Base-by-base conservation (phyloP, 2,113 vertebrate genomes). In the Periophthalmus modestus region DNA sequence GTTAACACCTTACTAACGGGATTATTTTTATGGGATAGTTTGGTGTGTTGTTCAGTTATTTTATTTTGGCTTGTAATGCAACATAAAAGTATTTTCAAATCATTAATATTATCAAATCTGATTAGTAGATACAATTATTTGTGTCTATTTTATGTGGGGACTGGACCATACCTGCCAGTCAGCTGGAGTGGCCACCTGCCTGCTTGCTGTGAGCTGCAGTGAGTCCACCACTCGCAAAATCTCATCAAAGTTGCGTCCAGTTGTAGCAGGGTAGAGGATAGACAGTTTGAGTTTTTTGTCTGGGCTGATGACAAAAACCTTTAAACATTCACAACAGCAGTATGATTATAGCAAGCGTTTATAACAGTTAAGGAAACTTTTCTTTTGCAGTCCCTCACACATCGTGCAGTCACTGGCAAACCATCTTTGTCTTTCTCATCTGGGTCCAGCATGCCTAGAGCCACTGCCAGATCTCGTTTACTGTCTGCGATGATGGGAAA, bases 221-320 rank as follows among this genome's bases (percentile, higher is more conserved):
- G 97, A 98, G 79, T 95, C 95, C 23, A 98, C 82, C 62, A 96
- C 97, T 39, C 97, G 89, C 74, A 98, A 86, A 83, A 98, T 96
- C 93, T 98, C 97, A 71, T 97, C 94, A 48, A 98, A 98, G 83
- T 97, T 98, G 69, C 96, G 95, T 21, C 97, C 97, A 0, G 97
- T 98, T 78, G 95, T 96, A 34, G 96, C 95, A 19, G 97, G 97
- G 73, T 98, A 98, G 62, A 98, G 95, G 79, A 98, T 87, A 0
- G 97, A 98, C 23, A 98, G 94, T 81, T 96, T 98, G 76, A 98
- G 80, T 88, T 92, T 96, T 93, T 98, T 98, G 84, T 98, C 97
- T 0, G 97, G 96, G 24, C 96, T 95, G 55, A 98, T 96, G 73
- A 98, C 0, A 2, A 97, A 98, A 66, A 98, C 96, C 97, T 98